Evolutionary conservation across 2,797 vertebrate genomes (phyloP), one percentile per base, ranked within the genome.

Genomic region (Microtus californicus): DNA sequence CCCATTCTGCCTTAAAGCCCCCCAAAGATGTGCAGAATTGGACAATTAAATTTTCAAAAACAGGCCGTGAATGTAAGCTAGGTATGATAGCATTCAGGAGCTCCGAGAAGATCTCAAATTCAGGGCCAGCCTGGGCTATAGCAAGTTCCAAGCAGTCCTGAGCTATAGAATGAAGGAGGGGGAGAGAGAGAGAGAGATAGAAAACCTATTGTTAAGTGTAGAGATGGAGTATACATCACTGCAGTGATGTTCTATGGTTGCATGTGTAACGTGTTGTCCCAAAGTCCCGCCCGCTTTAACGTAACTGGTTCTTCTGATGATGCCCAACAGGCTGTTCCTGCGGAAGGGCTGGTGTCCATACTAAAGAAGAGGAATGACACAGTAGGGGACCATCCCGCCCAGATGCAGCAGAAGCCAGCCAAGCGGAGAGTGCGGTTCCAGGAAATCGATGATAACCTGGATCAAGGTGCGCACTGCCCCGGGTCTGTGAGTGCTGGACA

Each of bases 341-440:
- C 99, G 0, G 99, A 99, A 79, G 99, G 99, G 2, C 97, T 99
- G 97, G 99, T 99, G 67, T 99, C 99, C 92, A 99, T 99, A 91
- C 97, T 99, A 96, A 99, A 99, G 98, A 99, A 99, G 97, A 98
- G 98, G 98, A 98, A 98, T 96, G 98, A 98, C 3, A 92, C 98
- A 92, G 99, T 99, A 74, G 98, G 99, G 89, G 98, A 98, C 45
- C 90, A 96, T 27, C 54, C 98, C 97, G 98, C 96, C 98, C 99
- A 87, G 95, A 98, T 87, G 95, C 98, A 97, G 87, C 98, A 97
- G 82, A 99, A 98, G 94, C 98, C 98, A 48, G 97, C 98, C 76
- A 99, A 99, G 93, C 99, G 99, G 96, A 99, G 99, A 99, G 99
- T 99, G 90, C 98, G 99, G 85, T 99, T 99, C 98, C 99, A 99